Evolutionary conservation across 2,113 vertebrate genomes (phyloP).

Genomic region (Brachyhypopomus gauderio): DNA sequence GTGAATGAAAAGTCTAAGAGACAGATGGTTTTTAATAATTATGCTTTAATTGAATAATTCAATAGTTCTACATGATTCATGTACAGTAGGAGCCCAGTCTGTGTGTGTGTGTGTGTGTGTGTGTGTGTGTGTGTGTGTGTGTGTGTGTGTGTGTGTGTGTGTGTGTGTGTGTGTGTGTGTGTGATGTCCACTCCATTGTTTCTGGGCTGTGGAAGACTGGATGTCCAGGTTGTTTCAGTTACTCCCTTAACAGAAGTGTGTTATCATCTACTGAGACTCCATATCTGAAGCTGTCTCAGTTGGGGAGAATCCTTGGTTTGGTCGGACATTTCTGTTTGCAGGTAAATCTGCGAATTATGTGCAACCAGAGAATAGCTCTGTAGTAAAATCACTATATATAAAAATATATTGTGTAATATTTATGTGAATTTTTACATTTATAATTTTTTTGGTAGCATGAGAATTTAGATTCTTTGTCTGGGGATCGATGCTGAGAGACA

Average conservation of each 20-base stretch:
- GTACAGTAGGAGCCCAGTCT: conserved; percentile 29
- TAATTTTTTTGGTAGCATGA: not conserved
- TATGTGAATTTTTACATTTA: not conserved
- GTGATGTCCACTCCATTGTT: conserved; percentile 16
- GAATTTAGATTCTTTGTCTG: not conserved
- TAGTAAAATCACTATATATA: not conserved
- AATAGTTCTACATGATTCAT: conserved; percentile 35
- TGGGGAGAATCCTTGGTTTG: not conserved
- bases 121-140: conserved; percentile 20
- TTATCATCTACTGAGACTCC: not conserved
- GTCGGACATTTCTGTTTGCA: not conserved
- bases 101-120: conserved; percentile 23
- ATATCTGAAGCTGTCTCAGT: not conserved
- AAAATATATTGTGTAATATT: not conserved
- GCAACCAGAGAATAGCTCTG: conserved; percentile 1
- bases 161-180: not conserved
- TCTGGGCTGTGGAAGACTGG: conserved; percentile 45
- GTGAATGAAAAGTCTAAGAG: conserved; percentile 15
- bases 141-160: conserved; percentile 1
- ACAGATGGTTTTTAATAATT: conserved; percentile 14
- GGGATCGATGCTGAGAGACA: not conserved
- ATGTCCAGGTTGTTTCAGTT: not conserved
- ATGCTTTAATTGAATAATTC: conserved; percentile 37
- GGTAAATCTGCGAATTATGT: not conserved
- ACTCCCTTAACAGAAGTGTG: not conserved